Evolutionary conservation across 1,140 invertebrate species (phyloP).

Genomic region (Cryptotermes secundus): DNA sequence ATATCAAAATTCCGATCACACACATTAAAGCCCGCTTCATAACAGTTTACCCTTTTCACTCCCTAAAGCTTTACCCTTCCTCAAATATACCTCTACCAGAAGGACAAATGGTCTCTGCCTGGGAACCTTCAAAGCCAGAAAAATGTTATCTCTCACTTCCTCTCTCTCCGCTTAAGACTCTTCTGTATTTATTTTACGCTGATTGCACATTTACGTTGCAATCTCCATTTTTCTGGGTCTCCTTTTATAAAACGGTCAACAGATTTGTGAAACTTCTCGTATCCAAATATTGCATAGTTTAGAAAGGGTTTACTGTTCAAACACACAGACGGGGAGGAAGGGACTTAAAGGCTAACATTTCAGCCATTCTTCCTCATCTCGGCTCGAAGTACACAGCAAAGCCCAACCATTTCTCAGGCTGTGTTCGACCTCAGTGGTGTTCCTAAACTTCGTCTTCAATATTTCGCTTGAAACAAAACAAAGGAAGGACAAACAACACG

Average conservation of each 20-base stretch:
- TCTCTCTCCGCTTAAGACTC: no score
- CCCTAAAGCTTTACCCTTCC: no score
- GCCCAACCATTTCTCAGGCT: conserved; percentile 1
- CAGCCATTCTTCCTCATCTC: conserved; percentile 15
- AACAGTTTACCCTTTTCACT: no score
- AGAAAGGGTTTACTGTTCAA: not conserved
- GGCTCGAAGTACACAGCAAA: not conserved
- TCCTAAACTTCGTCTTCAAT: not conserved
- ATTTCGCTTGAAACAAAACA: not conserved
- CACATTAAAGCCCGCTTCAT: no score
- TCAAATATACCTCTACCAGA: no score
- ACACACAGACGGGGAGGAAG: not conserved
- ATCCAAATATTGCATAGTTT: conserved; percentile 6
- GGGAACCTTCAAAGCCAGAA: no score
- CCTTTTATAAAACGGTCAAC: not conserved
- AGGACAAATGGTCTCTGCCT: no score
- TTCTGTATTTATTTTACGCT: not conserved
- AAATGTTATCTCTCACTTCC: no score
- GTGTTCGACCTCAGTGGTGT: not conserved
- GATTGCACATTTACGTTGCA: not conserved
- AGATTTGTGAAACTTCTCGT: not conserved
- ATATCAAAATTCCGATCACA: no score
- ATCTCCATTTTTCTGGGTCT: not conserved
- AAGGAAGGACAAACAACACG: not conserved
- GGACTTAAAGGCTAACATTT: conserved; percentile 8